Evolutionary conservation across 2,888 invertebrate genomes (phyloP).

Genomic region (Dicyrtoma fusca): DNA sequence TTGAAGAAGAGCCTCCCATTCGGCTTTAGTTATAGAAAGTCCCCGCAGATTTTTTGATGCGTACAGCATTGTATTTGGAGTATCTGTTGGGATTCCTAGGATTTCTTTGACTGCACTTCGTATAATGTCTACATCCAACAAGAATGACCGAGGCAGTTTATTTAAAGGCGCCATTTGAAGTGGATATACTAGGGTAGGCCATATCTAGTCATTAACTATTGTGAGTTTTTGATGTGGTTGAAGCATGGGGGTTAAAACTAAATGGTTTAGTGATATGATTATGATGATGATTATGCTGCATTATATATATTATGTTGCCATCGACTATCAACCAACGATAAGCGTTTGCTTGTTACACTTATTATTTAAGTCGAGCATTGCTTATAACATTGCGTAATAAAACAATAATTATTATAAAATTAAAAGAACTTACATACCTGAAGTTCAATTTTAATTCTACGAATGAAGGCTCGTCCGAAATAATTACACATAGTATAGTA

Average conservation of each 20-base stretch:
- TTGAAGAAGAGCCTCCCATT: constrained; percentile 37
- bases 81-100: constrained; percentile 25
- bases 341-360: no score
- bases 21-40: constrained; percentile 18
- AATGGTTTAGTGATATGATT: background rate
- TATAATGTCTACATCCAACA: background rate
- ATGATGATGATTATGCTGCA: no score
- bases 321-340: no score
- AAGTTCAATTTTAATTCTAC: no score
- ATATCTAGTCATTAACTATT: constrained; percentile 11
- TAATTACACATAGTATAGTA: no score
- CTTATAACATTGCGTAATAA: no score
- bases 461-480: no score
- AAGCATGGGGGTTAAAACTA: constrained; percentile 1
- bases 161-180: background rate
- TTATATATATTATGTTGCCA: no score
- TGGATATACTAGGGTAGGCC: constrained; percentile 10
- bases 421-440: no score
- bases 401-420: no score
- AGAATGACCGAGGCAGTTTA: background rate
- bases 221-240: background rate
- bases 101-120: constrained; percentile 16
- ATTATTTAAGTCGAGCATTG: no score
- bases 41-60: constrained; percentile 17
- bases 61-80: constrained; percentile 35